These are phyloP conservation scores for Erithacus rubecula DNA, from an alignment of 2,797 vertebrate genomes.

Conservation along the genomic window DNA sequence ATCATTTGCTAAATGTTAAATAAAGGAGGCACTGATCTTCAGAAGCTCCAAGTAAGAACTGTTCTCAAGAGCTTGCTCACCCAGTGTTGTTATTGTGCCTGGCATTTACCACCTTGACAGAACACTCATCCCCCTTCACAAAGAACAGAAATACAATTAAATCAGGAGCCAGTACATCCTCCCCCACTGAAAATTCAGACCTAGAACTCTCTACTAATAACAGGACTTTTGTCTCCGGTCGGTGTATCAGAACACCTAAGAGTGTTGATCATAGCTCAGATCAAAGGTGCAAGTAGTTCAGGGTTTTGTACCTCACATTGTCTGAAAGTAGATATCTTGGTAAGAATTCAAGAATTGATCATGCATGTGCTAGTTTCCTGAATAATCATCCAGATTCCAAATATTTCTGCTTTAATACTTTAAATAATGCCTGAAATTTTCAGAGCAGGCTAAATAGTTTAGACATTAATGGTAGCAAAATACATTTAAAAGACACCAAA, in stretches of 20 bases:
- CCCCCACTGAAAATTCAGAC: neutral
- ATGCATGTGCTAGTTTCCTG: neutral
- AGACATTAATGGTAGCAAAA: neutral
- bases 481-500: neutral
- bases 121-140: neutral
- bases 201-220: neutral
- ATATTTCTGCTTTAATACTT: neutral
- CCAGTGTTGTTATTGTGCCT: neutral
- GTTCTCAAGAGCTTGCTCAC: neutral
- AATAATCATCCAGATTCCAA: neutral
- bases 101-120: neutral
- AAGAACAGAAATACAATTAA: neutral
- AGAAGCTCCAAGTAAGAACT: neutral
- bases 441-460: neutral
- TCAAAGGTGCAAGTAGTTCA: neutral
- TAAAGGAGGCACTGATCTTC: neutral
- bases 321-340: neutral
- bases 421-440: neutral
- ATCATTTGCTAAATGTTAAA: neutral
- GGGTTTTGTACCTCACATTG: neutral
- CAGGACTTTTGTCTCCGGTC: neutral
- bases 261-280: neutral
- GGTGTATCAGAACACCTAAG: neutral
- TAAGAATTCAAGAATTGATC: neutral
- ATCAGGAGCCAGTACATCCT: neutral